A percentile compares a stretch with the other conserved stretches of the same genome.
These are phyloP conservation scores for Pseudonaja textilis DNA, from an alignment of 2,113 vertebrate species.

Conservation along the genomic window DNA sequence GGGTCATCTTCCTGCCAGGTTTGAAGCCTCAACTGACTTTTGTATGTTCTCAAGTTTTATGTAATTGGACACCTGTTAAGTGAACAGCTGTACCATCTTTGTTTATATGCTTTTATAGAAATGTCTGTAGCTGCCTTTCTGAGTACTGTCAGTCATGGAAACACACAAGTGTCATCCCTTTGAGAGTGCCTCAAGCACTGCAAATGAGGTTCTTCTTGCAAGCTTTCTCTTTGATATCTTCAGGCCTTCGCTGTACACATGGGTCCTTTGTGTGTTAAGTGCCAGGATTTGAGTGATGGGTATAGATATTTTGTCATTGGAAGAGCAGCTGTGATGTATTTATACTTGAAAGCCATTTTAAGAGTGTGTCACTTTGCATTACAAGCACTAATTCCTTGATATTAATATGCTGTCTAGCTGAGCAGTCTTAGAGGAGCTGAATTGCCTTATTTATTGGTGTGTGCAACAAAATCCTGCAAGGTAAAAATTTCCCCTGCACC, in stretches of 20 bases:
- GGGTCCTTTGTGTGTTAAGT: constrained; percentile 16
- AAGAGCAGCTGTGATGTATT: constrained; percentile 22
- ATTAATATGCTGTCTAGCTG: constrained; percentile 23
- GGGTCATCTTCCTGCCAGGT: constrained; percentile 23
- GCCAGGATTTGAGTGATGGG: background rate
- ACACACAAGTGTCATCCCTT: constrained; percentile 8
- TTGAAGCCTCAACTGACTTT: background rate
- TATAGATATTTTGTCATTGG: constrained; percentile 11
- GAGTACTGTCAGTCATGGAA: constrained; percentile 41
- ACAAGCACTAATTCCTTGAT: background rate
- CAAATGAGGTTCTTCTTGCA: constrained; percentile 9
- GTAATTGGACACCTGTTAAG: background rate
- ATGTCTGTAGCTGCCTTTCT: constrained; percentile 3
- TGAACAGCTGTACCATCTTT: constrained; percentile 20
- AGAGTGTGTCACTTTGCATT: constrained; percentile 28
- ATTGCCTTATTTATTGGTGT: constrained; percentile 20
- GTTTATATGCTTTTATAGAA: constrained; percentile 21
- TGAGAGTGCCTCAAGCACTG: constrained; percentile 13
- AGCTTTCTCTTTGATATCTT: constrained; percentile 10
- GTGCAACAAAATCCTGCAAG: rapidly evolving
- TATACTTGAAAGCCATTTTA: constrained; percentile 27
- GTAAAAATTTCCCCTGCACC: background rate
- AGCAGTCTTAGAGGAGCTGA: rapidly evolving
- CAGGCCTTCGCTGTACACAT: background rate
- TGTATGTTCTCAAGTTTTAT: constrained; percentile 13